Percentiles rank a stretch among this genome's conserved stretches.
Conservation (phyloP, 2,888 invertebrate species). For the Eledona agricola region DNA sequence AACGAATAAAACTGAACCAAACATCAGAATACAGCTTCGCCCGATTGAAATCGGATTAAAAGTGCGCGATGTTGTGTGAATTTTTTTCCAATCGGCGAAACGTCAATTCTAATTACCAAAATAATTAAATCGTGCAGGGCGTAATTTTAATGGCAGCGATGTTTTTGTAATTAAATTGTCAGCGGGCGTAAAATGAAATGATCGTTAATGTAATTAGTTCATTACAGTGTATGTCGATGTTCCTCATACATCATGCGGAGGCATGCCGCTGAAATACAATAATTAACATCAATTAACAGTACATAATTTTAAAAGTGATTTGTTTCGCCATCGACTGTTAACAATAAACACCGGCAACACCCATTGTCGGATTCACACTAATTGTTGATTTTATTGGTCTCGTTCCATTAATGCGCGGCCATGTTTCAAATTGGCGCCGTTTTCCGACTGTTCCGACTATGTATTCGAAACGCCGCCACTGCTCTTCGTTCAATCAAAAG, state of each 20-base stretch:
- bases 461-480: too few relatives aligned
- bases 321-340: constrained; percentile 3
- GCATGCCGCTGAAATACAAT: constrained; percentile 19
- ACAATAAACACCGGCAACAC: constrained; percentile 2
- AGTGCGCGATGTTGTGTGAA: too few relatives aligned
- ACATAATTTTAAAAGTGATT: constrained; percentile 26
- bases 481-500: too few relatives aligned
- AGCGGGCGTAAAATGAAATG: constrained; percentile 31
- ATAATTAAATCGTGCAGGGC: constrained; percentile 23
- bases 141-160: constrained; percentile 26
- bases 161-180: constrained; percentile 35
- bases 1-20: too few relatives aligned
- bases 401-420: neutral
- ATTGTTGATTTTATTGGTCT: neutral
- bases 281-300: constrained; percentile 27
- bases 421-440: too few relatives aligned
- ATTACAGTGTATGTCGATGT: constrained; percentile 22
- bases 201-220: constrained; percentile 33
- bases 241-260: constrained; percentile 26
- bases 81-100: constrained; percentile 12
- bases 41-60: too few relatives aligned
- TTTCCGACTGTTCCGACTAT: too few relatives aligned
- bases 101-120: constrained; percentile 23
- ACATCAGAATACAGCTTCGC: too few relatives aligned
- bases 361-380: neutral